Conservation (phyloP, 2,113 vertebrate species). For the Syngnathus scovelli region DNA sequence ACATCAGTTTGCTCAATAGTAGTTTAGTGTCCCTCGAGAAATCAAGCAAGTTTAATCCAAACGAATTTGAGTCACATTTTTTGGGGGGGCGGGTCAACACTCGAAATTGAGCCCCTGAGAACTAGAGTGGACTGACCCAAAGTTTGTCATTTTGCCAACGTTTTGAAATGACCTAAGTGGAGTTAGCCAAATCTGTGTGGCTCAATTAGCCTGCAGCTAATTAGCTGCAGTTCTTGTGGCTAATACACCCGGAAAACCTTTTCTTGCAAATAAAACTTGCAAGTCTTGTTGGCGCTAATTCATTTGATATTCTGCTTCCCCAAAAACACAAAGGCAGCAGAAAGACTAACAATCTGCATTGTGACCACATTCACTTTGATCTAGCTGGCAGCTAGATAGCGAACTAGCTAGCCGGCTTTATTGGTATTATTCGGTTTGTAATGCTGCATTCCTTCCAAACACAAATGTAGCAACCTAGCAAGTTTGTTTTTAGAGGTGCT, state of each 20-base stretch:
- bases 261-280: no score
- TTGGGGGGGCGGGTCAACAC: no score
- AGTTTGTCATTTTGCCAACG: neutral
- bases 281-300: no score
- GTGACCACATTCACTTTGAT: no score
- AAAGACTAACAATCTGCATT: neutral
- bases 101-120: neutral
- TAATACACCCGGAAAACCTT: neutral
- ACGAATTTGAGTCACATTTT: neutral
- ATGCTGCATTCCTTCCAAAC: no score
- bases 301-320: no score
- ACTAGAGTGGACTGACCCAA: neutral
- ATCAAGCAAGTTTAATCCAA: no score
- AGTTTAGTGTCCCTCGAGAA: neutral
- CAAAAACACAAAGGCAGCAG: neutral
- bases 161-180: neutral
- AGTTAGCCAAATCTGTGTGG: neutral
- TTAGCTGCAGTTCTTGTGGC: neutral
- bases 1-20: neutral
- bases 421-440: no score
- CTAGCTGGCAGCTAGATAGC: no score
- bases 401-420: no score
- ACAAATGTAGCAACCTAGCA: no score
- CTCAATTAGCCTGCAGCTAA: neutral
- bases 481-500: no score